Base-by-base conservation (phyloP, 1,140 invertebrate species). In the Macrosteles quadrilineatus region DNA sequence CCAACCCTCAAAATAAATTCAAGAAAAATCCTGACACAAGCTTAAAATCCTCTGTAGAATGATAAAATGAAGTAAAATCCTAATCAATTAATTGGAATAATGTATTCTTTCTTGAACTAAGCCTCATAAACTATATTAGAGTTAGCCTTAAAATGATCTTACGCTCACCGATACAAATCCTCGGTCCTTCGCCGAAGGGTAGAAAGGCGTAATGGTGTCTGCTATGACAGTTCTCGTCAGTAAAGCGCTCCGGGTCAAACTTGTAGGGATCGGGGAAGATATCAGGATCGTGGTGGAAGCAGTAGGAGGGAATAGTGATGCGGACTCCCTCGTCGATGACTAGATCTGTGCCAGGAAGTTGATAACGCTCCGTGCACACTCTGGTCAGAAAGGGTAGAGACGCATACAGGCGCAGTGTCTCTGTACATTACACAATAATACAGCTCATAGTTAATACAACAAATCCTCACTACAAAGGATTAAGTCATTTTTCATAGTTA, bases 121-220 rank as follows among this genome's bases (percentile, higher is more conserved):
- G n/a, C n/a, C n/a, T n/a, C n/a, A n/a, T n/a, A n/a, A n/a, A n/a
- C n/a, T n/a, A n/a, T n/a, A n/a, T n/a, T n/a, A n/a, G n/a, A n/a
- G n/a, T n/a, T n/a, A n/a, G n/a, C n/a, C n/a, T n/a, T n/a, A n/a
- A n/a, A n/a, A n/a, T n/a, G n/a, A n/a, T n/a, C n/a, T n/a, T n/a
- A n/a, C n/a, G n/a, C n/a, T 81, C 83, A 76, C 83, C 86, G 55
- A 87, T 80, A 73, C 86, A 88, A 72, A 82, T 83, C 73, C 85
- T 77, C 1, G 85, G 85, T 14, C 87, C 87, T n/a, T 76, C 75
- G 23, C 87, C 86, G 77, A 88, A 88, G 0, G 86, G 83, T 65
- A 87, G 72, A 73, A 80, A 90, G 1, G 82, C 75, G 71, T 81
- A 83, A 0, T 81, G 79, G 30, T 80, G 76, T 27, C 80, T 76